phyloP scores from a whole-genome alignment of 2,888 invertebrate species.

The Agrochola lota region DNA sequence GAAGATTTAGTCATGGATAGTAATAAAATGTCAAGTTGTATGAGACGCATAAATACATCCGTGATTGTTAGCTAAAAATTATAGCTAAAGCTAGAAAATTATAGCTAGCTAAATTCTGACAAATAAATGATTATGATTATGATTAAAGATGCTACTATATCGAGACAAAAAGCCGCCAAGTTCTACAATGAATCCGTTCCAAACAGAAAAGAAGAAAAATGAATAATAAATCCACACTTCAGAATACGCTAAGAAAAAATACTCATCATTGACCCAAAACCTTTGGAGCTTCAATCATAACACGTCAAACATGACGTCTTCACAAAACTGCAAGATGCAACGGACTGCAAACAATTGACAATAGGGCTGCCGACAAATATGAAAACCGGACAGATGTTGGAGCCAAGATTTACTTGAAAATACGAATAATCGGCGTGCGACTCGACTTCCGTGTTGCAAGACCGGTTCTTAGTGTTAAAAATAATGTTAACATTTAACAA shows the following conservation, averaged over 20 bases:
- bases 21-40: conserved; percentile 52
- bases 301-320: conserved; percentile 64
- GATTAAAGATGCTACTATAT: not conserved
- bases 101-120: too few species aligned
- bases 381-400: conserved; percentile 79
- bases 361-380: conserved; percentile 71
- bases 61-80: conserved; percentile 28
- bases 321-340: conserved; percentile 73
- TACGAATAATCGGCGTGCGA: conserved; percentile 83
- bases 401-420: conserved; percentile 77
- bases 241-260: conserved; percentile 17
- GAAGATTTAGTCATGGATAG: conserved; percentile 41
- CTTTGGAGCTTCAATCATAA: conserved; percentile 61
- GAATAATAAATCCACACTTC: conserved; percentile 36
- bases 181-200: conserved; percentile 6
- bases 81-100: too few species aligned
- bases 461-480: conserved; percentile 78
- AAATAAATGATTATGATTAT: too few species aligned
- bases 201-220: conserved; percentile 4
- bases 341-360: conserved; percentile 70
- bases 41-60: not conserved
- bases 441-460: conserved; percentile 82
- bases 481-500: conserved; percentile 61
- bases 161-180: not conserved
- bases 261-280: conserved; percentile 41